Evolutionary conservation across 2,113 vertebrate species (phyloP), one percentile per base, ranked within the genome.

Genomic region (Ahaetulla prasina): DNA sequence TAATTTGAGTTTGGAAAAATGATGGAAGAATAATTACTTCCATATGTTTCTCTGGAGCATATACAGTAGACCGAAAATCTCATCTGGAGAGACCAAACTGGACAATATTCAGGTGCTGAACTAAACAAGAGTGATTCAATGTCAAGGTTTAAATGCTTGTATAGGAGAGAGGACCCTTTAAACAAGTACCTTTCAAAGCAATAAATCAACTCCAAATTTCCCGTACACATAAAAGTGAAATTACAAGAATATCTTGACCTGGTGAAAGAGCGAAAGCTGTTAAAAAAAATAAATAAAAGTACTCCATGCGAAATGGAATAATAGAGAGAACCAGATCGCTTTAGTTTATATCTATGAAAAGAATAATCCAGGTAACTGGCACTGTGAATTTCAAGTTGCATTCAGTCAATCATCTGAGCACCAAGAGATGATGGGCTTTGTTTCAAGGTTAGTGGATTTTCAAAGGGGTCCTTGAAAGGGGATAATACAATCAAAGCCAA

Each of bases 141-240:
- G 93, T 93, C 11, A 87, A 84, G 39, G 27, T 53, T 95, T 87
- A 57, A 95, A 94, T 89, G 4, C 2, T 63, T 4, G 2, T 35
- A 50, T 49, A 0, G 0, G 53, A 57, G 68, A 91, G 53, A 91
- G 55, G 93, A 57, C 6, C 39, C 60, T 43, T 89, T 89, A 52
- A 91, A 87, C 55, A 90, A 85, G 93, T 14, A 7, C 4, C 47
- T 91, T 90, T 92, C 91, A 92, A 54, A 92, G 27, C 45, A 94
- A 80, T 90, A 95, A 95, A 92, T 54, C 30, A 49, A 68, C 85
- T 63, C 85, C 20, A 87, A 93, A 93, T 93, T 91, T 93, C 57
- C 57, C 45, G 22, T 49, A 52, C 3, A 52, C 47, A 8, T 30
- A 14, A 94, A 92, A 14, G 27, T 54, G 43, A 92, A 95, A 94